Evolutionary conservation across 2,888 invertebrate genomes (phyloP).

Genomic region (Melinopterus prodromus): DNA sequence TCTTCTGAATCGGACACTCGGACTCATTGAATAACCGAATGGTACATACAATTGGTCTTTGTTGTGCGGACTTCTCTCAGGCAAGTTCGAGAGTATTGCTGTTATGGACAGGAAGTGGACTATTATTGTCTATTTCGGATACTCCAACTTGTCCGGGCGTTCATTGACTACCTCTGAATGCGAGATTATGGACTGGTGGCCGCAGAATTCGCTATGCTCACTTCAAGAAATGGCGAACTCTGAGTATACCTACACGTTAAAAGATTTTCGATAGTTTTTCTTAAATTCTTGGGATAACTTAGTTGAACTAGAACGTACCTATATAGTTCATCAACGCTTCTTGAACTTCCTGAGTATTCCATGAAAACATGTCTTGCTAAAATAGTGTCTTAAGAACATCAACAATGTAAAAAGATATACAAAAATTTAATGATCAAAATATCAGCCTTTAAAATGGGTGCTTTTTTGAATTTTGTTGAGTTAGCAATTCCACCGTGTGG

Average conservation of each 20-base stretch:
- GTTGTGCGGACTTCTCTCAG: constrained; percentile 32
- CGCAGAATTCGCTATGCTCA: neutral
- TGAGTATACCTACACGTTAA: neutral
- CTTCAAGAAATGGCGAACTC: neutral
- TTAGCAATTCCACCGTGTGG: too few species aligned
- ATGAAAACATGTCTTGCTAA: too few species aligned
- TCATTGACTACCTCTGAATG: constrained; percentile 20
- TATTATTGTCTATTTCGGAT: constrained; percentile 47
- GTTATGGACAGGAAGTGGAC: constrained; percentile 45
- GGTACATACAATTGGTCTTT: constrained; percentile 38
- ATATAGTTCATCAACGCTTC: too few species aligned
- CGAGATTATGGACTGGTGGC: constrained; percentile 1
- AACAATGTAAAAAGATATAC: too few species aligned
- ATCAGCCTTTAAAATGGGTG: too few species aligned
- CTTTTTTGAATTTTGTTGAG: too few species aligned
- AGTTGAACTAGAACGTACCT: too few species aligned
- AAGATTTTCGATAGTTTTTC: too few species aligned
- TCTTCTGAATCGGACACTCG: constrained; percentile 34
- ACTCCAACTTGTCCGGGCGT: constrained; percentile 35
- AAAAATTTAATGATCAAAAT: too few species aligned
- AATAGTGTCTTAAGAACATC: too few species aligned
- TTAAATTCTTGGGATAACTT: too few species aligned
- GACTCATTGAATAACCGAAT: constrained; percentile 37
- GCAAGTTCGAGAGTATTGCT: constrained; percentile 36
- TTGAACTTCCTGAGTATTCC: too few species aligned